Base-by-base conservation (phyloP, 2,797 vertebrate species). In the Falco cherrug region DNA sequence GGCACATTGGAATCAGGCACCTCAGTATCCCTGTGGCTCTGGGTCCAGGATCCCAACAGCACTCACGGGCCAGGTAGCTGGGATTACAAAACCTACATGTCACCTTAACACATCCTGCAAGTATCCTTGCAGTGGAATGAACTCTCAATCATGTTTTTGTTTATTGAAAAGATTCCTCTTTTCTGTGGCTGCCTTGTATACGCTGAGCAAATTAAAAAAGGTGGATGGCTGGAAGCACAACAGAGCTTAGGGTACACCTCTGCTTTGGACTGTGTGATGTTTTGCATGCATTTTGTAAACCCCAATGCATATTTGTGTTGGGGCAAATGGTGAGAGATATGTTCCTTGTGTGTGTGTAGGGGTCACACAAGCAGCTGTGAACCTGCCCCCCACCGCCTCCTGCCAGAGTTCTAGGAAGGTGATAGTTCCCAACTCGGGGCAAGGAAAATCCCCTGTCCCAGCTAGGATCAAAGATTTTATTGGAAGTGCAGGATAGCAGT, bases 281-380 rank as follows among this genome's bases (percentile, higher is more conserved):
- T 59, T 56, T 48, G n/a, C 3, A 2, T 5, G 16, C 13, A 5
- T 41, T 75, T 87, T 82, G 56, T 53, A 59, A 84, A 26, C 24
- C 15, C 35, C 1, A 54, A 0, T 1, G 1, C 24, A 50, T 0
- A 4, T 2, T 2, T 4, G 3, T 6, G 8, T 57, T 41, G 63
- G 45, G 50, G 19, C 37, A 76, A 88, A 73, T 16, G 10, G 19
- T 68, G 43, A 54, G 17, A 86, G 13, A 5, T 16, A 5, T 17
- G 20, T 18, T 67, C 28, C 14, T 11, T 47, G 0, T 6, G 6
- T n/a, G 43, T 24, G 13, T 9, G 17, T 18, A 45, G 25, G 12
- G 16, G 18, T 68, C 41, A 39, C 14, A 18, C 0, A 1, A 84
- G 22, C 15, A 68, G 8, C 50, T 81, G 21, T 51, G 64, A 76